These are phyloP conservation scores for Accipiter cooperii DNA, from an alignment of 2,113 vertebrate species.

Conservation along the genomic window DNA sequence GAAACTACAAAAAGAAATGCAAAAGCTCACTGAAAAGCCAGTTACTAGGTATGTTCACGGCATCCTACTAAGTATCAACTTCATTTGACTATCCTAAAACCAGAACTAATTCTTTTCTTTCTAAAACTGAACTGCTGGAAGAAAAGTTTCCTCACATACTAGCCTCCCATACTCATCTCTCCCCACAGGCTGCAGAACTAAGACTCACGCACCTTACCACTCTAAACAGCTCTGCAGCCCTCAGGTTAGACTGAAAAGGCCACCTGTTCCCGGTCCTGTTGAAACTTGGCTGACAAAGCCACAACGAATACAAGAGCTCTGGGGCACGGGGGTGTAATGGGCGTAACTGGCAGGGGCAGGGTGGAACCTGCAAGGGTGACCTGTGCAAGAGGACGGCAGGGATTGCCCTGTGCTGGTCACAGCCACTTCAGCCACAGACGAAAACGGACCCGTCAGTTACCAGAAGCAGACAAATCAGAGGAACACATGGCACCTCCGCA, in stretches of 20 bases:
- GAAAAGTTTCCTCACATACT: background rate
- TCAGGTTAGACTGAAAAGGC: background rate
- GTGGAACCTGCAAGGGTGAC: background rate
- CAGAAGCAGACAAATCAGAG: background rate
- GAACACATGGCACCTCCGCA: background rate
- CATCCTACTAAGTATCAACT: background rate
- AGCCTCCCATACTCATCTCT: background rate
- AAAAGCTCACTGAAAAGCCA: background rate
- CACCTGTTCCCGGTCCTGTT: background rate
- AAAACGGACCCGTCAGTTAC: background rate
- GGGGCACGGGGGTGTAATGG: background rate
- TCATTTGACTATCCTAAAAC: background rate
- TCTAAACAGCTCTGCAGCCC: background rate
- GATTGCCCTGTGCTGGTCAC: background rate
- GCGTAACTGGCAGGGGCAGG: background rate
- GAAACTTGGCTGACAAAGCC: background rate
- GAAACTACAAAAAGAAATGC: background rate
- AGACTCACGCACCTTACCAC: background rate
- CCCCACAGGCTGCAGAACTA: background rate
- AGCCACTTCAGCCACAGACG: background rate
- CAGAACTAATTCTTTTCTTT: background rate
- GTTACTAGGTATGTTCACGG: background rate
- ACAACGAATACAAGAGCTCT: background rate
- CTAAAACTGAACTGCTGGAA: background rate
- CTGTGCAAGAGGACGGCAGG: background rate